phyloP scores from a whole-genome alignment of 2,888 invertebrate genomes.

The Shargacucullia verbasci region DNA sequence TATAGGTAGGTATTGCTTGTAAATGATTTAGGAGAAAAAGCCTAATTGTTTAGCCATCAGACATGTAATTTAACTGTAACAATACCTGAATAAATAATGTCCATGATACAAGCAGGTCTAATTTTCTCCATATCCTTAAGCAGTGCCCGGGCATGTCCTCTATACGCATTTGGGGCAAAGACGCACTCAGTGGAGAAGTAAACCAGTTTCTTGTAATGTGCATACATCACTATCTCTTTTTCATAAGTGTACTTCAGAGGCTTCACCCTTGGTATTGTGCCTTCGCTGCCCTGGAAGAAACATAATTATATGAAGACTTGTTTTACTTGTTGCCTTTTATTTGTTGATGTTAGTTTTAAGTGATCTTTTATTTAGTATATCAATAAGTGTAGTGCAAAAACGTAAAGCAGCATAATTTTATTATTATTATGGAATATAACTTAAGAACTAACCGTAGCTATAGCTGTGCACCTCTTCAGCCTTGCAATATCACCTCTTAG shows the following conservation, averaged over 20 bases:
- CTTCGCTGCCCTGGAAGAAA: slow-evolving; percentile 91
- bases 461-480: slow-evolving; percentile 96
- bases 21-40: no score
- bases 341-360: no score
- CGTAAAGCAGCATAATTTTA: no score
- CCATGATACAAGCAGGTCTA: slow-evolving; percentile 96
- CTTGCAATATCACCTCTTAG: slow-evolving; percentile 98
- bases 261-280: slow-evolving; percentile 96
- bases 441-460: slow-evolving; percentile 93
- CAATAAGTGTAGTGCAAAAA: no score
- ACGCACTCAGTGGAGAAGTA: slow-evolving; percentile 99
- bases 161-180: slow-evolving; percentile 99
- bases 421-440: not conserved
- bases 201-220: slow-evolving; percentile 97
- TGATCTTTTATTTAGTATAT: no score
- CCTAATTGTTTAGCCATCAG: no score
- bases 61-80: no score
- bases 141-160: slow-evolving; percentile 96
- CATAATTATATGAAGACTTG: no score
- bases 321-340: no score
- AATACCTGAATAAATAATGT: slow-evolving; percentile 96
- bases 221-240: slow-evolving; percentile 99
- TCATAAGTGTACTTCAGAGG: slow-evolving; percentile 99
- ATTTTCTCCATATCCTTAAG: slow-evolving; percentile 98
- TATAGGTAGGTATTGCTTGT: no score